Evolutionary conservation across 2,888 invertebrate genomes (phyloP), one percentile per base, ranked within the genome.

Genomic region (Tuta absoluta): DNA sequence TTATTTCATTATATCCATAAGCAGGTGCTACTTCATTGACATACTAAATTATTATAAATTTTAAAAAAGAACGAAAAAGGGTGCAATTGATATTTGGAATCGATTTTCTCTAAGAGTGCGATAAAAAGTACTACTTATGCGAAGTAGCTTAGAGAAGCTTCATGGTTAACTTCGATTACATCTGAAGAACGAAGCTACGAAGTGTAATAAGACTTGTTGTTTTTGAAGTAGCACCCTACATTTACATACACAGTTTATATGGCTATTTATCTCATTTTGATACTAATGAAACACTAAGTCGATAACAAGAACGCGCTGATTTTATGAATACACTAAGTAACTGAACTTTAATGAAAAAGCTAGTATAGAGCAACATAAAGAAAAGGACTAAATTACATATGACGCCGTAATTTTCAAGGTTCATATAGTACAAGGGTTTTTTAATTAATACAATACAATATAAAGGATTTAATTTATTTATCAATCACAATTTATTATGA

Each of bases 181-280:
- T n/a, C n/a, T n/a, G n/a, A n/a, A n/a, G n/a, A n/a, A n/a, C n/a
- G n/a, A n/a, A n/a, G n/a, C n/a, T n/a, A n/a, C n/a, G n/a, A n/a
- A n/a, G n/a, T n/a, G n/a, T n/a, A n/a, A n/a, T n/a, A n/a, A n/a
- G n/a, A n/a, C 14, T 7, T 2, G 8, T 7, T 17, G 49, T 19
- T 17, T 2, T 10, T 19, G 19, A 49, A 49, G 49, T 17, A 49
- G 8, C 49, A 49, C 21, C 49, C 19, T 14, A 10, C 19, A 49
- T 7, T 49, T 19, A 19, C 19, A 49, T 17, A 17, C 7, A 49
- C 19, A 49, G 17, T n/a, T 1, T 12, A 48, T n/a, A 48, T 48
- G 48, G 48, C 48, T 48, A n/a, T 4, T 48, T 48, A 48, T 48
- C 48, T 48, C 48, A n/a, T 37, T 37, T 48, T 48, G 48, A 48